Percentiles rank a stretch among this genome's conserved stretches.
Conservation (phyloP, 2,797 vertebrate species). For the Coluber constrictor region DNA sequence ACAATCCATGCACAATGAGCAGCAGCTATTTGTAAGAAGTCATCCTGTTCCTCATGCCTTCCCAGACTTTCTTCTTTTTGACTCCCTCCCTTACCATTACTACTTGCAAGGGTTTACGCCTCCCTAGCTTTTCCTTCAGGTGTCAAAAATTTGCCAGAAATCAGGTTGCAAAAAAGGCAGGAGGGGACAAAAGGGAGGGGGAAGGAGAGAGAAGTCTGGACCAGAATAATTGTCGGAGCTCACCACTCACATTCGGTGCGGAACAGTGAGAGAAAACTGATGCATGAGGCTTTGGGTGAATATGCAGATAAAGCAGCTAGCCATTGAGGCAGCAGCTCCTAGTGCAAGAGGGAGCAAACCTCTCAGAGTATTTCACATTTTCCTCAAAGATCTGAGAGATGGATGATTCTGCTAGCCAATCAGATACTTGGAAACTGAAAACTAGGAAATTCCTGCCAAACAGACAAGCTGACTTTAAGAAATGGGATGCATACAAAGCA, state of each 20-base stretch:
- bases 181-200: slow-evolving; percentile 36
- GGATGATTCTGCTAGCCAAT: slow-evolving; percentile 25
- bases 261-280: slow-evolving; percentile 31
- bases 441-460: slow-evolving; percentile 43
- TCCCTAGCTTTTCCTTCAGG: slow-evolving; percentile 68
- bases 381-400: slow-evolving; percentile 13
- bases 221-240: slow-evolving; percentile 56
- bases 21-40: slow-evolving; percentile 65
- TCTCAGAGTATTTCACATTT: slow-evolving; percentile 3
- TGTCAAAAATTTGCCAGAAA: slow-evolving; percentile 62
- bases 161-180: slow-evolving; percentile 46
- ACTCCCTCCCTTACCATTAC: slow-evolving; percentile 37
- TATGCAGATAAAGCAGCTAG: neutral
- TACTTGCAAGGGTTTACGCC: slow-evolving; percentile 52
- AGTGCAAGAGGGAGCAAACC: neutral
- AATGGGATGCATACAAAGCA: neutral
- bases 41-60: slow-evolving; percentile 61
- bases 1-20: slow-evolving; percentile 74
- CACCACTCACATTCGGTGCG: slow-evolving; percentile 43
- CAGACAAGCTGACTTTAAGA: slow-evolving; percentile 8
- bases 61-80: slow-evolving; percentile 53
- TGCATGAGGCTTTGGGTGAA: slow-evolving; percentile 12
- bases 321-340: rapidly evolving
- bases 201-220: neutral
- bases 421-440: neutral